A percentile compares a stretch with the other conserved stretches of the same genome.
Conservation (phyloP, 1,140 invertebrate genomes). For the Pseudomyrmex concolor region DNA sequence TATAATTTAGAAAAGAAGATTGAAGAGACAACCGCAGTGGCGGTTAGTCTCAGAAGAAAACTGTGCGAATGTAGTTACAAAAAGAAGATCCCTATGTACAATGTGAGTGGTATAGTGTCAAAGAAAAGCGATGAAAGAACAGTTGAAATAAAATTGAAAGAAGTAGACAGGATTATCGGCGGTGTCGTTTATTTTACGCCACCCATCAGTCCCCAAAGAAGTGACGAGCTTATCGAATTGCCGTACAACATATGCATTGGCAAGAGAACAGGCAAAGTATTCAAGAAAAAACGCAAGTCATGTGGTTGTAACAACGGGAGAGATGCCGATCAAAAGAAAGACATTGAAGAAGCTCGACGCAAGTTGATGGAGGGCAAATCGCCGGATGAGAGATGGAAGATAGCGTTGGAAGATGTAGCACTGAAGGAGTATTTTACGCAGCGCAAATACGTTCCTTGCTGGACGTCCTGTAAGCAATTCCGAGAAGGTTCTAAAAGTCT, state of each 20-base stretch:
- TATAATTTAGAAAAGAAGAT: not conserved
- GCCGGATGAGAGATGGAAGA: conserved; percentile 62
- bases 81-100: conserved; percentile 73
- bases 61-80: conserved; percentile 76
- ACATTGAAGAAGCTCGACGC: conserved; percentile 17
- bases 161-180: conserved; percentile 69
- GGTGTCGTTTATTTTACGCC: conserved; percentile 74
- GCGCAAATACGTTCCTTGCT: conserved; percentile 64
- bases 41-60: conserved; percentile 69
- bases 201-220: conserved; percentile 71
- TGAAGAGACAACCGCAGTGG: conserved; percentile 19
- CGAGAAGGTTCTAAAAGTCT: not conserved
- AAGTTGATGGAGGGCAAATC: conserved; percentile 29
- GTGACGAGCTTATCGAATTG: conserved; percentile 75
- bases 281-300: conserved; percentile 32
- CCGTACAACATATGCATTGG: conserved; percentile 68
- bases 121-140: conserved; percentile 29
- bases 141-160: conserved; percentile 22
- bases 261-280: conserved; percentile 26
- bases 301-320: conserved; percentile 43
- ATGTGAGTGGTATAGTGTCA: conserved; percentile 57
- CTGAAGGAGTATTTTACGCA: conserved; percentile 69
- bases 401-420: conserved; percentile 67
- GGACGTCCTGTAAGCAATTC: conserved; percentile 65
- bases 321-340: not conserved